Evolutionary conservation across 2,113 vertebrate species (phyloP), one percentile per base, ranked within the genome.

Genomic region (Saccopteryx bilineata): DNA sequence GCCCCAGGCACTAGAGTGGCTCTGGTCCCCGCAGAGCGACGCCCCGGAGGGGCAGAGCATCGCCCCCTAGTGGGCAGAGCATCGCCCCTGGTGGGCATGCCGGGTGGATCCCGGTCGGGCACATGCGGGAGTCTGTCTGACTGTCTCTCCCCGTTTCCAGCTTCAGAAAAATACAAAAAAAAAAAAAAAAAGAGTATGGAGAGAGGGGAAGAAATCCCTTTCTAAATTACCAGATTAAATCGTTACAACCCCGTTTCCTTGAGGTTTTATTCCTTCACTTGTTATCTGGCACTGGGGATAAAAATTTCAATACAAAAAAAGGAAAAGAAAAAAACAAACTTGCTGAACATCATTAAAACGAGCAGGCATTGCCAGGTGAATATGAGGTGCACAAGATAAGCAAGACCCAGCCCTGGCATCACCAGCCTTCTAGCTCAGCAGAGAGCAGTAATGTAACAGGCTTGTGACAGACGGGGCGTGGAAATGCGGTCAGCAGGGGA

Each of bases 221-320:
- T 95, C 26, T 94, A 81, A 74, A n/a, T 95, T 81, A 85, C 5
- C 33, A 89, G 4, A 92, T n/a, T 50, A 82, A 87, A 85, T 7
- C 61, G 65, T 76, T 9, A 50, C 68, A 28, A 74, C 28, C 26
- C 28, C 23, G 72, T 18, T 84, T 81, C 60, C 13, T 68, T 50
- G 9, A 66, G 26, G 24, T 85, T 72, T 66, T 71, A 63, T 13
- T 54, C 56, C 93, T 91, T 90, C 18, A 39, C 6, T 79, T 93
- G 85, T 74, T 66, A 71, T 15, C 21, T 68, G 63, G 48, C 46
- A 84, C 18, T 54, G 4, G 9, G 28, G 12, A 85, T 85, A 61
- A n/a, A 95, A 81, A 63, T 8, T 60, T 18, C 31, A 76, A 68
- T 31, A 48, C 28, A 80, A 78, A 61, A 33, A 23, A 78, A 71